A percentile compares a stretch with the other conserved stretches of the same genome.
Evolutionary conservation across 2,113 vertebrate genomes (phyloP).

Genomic region (Pangasianodon hypophthalmus): DNA sequence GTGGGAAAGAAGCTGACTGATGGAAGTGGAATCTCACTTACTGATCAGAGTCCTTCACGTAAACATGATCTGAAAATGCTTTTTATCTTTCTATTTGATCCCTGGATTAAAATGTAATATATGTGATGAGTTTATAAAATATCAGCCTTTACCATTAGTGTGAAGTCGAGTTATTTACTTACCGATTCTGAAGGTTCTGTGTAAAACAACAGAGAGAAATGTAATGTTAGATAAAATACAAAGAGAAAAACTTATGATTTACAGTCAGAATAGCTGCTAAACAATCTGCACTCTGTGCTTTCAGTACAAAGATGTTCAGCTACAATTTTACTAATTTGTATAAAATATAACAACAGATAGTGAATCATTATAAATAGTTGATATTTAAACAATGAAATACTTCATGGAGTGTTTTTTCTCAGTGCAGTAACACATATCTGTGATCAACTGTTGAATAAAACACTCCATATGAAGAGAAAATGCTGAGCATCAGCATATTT

Average conservation of each 20-base stretch:
- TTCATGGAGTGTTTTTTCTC: neutral
- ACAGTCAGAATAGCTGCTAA: neutral
- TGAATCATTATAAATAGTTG: conserved; percentile 13
- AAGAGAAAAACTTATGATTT: neutral
- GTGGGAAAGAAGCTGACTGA: neutral
- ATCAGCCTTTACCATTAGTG: neutral
- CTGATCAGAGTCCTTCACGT: neutral
- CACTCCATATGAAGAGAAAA: neutral
- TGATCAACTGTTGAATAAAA: neutral
- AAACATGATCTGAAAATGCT: neutral
- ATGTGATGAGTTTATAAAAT: neutral
- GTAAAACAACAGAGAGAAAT: conserved; percentile 14
- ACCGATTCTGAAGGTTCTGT: accelerated
- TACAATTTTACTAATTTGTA: neutral
- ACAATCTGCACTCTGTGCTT: conserved; percentile 6
- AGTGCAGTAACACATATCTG: neutral
- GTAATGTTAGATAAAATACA: conserved; percentile 7
- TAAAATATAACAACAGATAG: neutral
- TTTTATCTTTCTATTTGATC: neutral
- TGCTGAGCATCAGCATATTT: neutral
- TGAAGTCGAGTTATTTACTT: conserved; percentile 13
- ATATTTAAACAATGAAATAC: neutral
- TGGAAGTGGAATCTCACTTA: neutral
- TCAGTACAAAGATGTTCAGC: neutral
- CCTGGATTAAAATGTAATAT: neutral